These are phyloP conservation scores for Muscicapa striata DNA, from an alignment of 2,797 vertebrate species.

Conservation along the genomic window DNA sequence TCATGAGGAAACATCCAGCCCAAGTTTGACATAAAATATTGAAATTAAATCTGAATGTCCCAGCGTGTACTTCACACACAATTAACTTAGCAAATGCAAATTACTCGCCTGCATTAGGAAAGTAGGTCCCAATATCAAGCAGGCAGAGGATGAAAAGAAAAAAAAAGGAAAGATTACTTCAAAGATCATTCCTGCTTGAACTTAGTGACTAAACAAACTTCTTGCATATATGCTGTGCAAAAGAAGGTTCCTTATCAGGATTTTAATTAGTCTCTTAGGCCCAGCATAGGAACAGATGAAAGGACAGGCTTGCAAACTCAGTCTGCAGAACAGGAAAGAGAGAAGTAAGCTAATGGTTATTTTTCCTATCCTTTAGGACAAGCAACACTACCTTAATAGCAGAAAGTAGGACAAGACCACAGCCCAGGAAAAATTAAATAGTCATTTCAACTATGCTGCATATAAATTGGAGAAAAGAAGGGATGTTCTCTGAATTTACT, in stretches of 20 bases:
- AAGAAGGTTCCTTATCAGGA: neutral
- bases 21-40: slow-evolving; percentile 2
- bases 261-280: slow-evolving; percentile 54
- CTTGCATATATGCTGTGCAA: neutral
- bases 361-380: neutral
- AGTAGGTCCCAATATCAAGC: neutral
- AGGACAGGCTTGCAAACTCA: neutral
- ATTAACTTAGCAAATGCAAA: slow-evolving; percentile 9
- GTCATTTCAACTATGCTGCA: neutral
- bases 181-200: slow-evolving; percentile 26
- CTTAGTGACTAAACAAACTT: slow-evolving; percentile 27
- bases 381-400: neutral
- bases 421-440: neutral
- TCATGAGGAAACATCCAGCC: neutral
- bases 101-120: neutral
- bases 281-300: slow-evolving; percentile 18
- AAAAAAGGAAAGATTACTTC: slow-evolving; percentile 21
- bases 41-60: neutral
- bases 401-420: slow-evolving; percentile 6
- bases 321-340: neutral
- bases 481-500: neutral
- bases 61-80: neutral
- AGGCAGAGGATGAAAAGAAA: slow-evolving; percentile 13
- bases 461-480: neutral
- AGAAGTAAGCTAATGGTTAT: slow-evolving; percentile 5